Evolutionary conservation across 2,888 invertebrate genomes (phyloP), one percentile per base, ranked within the genome.

Genomic region (Cephonodes hylas): DNA sequence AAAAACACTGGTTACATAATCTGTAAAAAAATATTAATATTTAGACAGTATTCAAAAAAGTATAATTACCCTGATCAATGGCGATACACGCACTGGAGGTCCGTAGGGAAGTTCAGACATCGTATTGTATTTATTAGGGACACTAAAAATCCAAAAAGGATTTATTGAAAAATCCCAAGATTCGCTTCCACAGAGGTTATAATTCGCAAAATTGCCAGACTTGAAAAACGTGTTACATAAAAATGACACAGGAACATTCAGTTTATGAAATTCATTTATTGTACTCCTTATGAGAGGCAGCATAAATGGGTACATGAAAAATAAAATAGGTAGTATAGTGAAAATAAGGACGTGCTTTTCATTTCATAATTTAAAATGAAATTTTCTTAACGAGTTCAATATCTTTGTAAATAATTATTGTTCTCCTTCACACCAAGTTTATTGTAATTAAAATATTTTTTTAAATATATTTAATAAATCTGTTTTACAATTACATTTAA

Each of bases 71-170:
- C 95, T 96, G 81, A 97, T 97, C 62, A 96, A 87, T 59, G 97
- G 97, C 59, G 97, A 96, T 70, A 97, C 96, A 80, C 95, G 93
- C 68, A 96, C 94, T 73, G 97, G 96, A 76, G 96, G 93, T 83
- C 93, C 93, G 73, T 73, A 92, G 13, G 91, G 91, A 71, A 92
- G 88, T 42, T 82, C 83, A 71, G 91, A 86, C 91, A 92, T 92
- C 75, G 66, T 89, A 61, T 67, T 66, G 71, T 70, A 73, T 72
- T 64, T 67, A 59, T 65, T 46, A 62, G 68, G 68, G 72, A 76
- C 70, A 64, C 59, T 59, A 56, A 69, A 70, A 81, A 82, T 80
- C 78, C 78, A 75, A 82, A 76, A 53, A 81, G 80, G 81, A 85
- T 84, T 83, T 81, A 71, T 59, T 67, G 58, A 63, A 76, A 84